Conservation (phyloP, 2,888 invertebrate genomes). For the Acronicta aceris region DNA sequence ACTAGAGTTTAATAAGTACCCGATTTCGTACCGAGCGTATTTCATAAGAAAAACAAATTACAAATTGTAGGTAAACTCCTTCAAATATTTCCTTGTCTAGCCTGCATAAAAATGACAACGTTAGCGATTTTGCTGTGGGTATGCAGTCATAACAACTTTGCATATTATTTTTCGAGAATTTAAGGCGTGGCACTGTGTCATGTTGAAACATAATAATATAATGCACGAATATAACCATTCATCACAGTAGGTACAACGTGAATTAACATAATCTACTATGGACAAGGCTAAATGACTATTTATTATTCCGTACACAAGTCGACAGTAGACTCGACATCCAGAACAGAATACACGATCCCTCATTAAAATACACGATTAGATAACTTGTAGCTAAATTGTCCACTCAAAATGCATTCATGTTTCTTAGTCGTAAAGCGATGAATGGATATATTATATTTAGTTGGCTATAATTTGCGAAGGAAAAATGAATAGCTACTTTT, state of each 20-base stretch:
- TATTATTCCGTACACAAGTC: slow-evolving; percentile 57
- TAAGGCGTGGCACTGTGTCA: neutral
- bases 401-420: slow-evolving; percentile 14
- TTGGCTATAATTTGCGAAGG: slow-evolving; percentile 13
- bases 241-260: slow-evolving; percentile 35
- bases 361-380: slow-evolving; percentile 43
- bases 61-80: too few relatives aligned
- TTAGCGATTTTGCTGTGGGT: too few relatives aligned
- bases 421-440: slow-evolving; percentile 11
- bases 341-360: slow-evolving; percentile 40
- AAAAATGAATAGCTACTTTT: neutral
- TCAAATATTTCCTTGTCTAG: too few relatives aligned
- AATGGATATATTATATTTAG: slow-evolving; percentile 7
- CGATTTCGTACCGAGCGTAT: too few relatives aligned
- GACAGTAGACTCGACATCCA: slow-evolving; percentile 15
- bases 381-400: slow-evolving; percentile 34
- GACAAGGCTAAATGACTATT: slow-evolving; percentile 63
- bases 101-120: too few relatives aligned
- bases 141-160: too few relatives aligned
- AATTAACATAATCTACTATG: slow-evolving; percentile 65
- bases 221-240: slow-evolving; percentile 39
- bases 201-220: slow-evolving; percentile 13
- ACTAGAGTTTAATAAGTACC: too few relatives aligned
- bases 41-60: too few relatives aligned
- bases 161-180: neutral